Conservation (phyloP, 2,888 invertebrate species). For the Amorpha juglandis region DNA sequence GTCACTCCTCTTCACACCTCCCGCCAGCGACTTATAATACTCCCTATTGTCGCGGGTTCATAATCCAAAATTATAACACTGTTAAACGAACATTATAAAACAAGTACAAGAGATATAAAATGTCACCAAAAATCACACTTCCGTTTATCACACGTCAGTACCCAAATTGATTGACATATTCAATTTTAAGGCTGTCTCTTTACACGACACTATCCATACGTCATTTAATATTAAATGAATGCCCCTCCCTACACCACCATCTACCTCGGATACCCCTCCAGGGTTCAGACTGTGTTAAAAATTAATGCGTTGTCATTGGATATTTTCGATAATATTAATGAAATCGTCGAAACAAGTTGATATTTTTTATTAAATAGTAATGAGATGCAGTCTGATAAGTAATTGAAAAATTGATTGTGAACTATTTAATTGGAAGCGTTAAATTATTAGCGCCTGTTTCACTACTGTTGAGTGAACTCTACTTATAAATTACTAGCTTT, state of each 20-base stretch:
- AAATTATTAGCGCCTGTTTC: no score
- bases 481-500: no score
- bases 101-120: no score
- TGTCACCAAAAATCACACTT: background rate
- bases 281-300: constrained; percentile 4
- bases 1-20: no score
- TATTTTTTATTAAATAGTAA: background rate
- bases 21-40: no score
- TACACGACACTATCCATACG: constrained; percentile 4
- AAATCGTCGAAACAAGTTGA: background rate
- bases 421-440: no score
- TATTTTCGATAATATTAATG: constrained; percentile 1
- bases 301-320: constrained; percentile 8
- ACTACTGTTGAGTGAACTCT: no score
- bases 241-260: background rate
- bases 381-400: background rate
- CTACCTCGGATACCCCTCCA: background rate
- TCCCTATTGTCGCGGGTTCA: no score
- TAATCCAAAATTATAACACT: no score
- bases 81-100: no score
- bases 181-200: constrained; percentile 3
- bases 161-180: background rate
- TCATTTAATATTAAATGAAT: background rate
- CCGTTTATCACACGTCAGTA: background rate
- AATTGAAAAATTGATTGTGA: background rate